Evolutionary conservation across 2,113 vertebrate genomes (phyloP).

Genomic region (Sinocyclocheilus anshuiensis): DNA sequence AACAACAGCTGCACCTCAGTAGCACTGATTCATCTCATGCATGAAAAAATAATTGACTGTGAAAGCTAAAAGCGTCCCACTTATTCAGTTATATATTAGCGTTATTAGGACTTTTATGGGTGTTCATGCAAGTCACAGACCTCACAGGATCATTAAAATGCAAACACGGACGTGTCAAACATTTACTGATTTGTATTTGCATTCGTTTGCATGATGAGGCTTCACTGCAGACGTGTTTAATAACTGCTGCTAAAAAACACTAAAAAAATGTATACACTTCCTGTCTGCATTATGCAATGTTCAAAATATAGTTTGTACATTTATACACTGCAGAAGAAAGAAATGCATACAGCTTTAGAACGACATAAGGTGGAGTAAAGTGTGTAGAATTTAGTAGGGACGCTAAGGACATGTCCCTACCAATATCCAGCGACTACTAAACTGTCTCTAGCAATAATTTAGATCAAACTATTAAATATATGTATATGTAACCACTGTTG

Average conservation of each 20-base stretch:
- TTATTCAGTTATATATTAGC: not conserved
- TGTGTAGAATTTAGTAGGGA: no score
- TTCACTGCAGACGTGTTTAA: not conserved
- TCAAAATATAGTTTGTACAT: not conserved
- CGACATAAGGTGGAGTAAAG: no score
- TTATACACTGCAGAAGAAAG: not conserved
- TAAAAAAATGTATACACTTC: not conserved
- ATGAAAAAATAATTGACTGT: not conserved
- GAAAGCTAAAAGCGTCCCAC: no score
- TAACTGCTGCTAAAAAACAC: not conserved
- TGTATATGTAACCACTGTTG: no score
- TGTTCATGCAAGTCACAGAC: not conserved
- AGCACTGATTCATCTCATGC: not conserved
- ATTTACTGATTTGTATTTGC: no score
- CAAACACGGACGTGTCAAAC: not conserved
- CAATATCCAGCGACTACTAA: no score
- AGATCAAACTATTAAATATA: no score
- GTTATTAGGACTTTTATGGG: not conserved
- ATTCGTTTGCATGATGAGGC: no score
- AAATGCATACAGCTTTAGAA: no score
- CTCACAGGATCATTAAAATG: not conserved
- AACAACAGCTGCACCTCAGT: not conserved
- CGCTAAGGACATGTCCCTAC: no score
- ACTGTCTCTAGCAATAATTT: no score
- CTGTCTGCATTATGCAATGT: not conserved